Base-by-base conservation (phyloP, 2,113 vertebrate genomes). In the Micronycteris hirsuta region DNA sequence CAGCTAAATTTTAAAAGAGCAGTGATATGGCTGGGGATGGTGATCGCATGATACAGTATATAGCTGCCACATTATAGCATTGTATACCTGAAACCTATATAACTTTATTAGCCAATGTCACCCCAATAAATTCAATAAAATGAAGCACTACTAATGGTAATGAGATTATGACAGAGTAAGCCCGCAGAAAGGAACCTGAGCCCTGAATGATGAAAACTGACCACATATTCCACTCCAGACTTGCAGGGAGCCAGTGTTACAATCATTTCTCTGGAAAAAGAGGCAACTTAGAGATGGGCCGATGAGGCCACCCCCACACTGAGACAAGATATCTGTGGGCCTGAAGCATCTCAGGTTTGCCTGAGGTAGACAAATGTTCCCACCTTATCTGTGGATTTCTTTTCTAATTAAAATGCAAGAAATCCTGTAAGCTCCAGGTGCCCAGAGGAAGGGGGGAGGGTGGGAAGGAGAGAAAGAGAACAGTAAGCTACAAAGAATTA, bases 401-500 rank as follows among this genome's bases (percentile, higher is more conserved):
- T 95, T 93, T 77, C 76, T 97, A 98, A 98, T 98, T 97, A 98
- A 98, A 98, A 98, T 92, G 88, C 97, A 96, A 80, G 87, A 94
- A 93, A 82, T 97, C 90, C 90, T 97, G 93, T 95, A 97, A 98
- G 87, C 88, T 85, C 78, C 84, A 3, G 77, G 28, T 76, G 17
- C 71, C 93, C 95, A 38, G 63, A 76, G 82, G 83, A 91, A 77
- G 31, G 3, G 8, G 12, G 19, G 0, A 4, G 9, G 33, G 61
- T 65, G 61, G 45, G 31, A 52, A 36, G 7, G 19, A 36, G 47
- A 63, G 22, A 13, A 68, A 15, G 73, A 82, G 4, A 73, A 41
- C 33, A 52, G 10, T 12, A n/a, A 73, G 36, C 36, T 41, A 33
- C 84, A 73, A n/a, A 52, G 31, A 87, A 82, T 83, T 83, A 83